Evolutionary conservation across 2,888 invertebrate genomes (phyloP).

Genomic region (Tinea trinotella): DNA sequence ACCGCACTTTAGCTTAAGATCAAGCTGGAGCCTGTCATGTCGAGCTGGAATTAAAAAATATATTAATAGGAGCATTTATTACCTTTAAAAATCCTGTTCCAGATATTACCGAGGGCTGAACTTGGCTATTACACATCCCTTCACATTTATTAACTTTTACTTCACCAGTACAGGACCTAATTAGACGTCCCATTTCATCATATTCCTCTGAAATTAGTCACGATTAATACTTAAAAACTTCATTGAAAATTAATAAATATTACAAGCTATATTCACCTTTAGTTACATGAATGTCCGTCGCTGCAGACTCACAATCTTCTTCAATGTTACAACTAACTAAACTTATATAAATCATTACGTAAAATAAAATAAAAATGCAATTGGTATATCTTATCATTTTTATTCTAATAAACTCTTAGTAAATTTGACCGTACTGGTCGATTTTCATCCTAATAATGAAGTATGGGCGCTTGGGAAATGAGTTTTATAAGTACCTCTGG

Average conservation of each 20-base stretch:
- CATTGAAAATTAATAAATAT: background rate
- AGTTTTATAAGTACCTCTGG: background rate
- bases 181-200: slow-evolving; percentile 86
- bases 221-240: background rate
- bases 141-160: slow-evolving; percentile 94
- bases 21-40: too few relatives aligned
- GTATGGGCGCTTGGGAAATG: background rate
- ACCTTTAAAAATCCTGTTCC: slow-evolving; percentile 92
- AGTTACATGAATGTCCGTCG: slow-evolving; percentile 88
- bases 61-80: slow-evolving; percentile 24
- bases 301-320: slow-evolving; percentile 88
- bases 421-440: background rate
- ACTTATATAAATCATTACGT: background rate
- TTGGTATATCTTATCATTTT: background rate
- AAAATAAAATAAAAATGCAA: background rate
- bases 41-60: background rate
- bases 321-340: slow-evolving; percentile 40
- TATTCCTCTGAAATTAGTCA: slow-evolving; percentile 80
- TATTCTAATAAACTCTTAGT: background rate
- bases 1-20: too few relatives aligned
- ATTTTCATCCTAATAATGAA: background rate
- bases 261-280: slow-evolving; percentile 76
- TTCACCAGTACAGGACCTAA: slow-evolving; percentile 91
- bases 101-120: slow-evolving; percentile 91
- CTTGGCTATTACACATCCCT: slow-evolving; percentile 92